A percentile compares a stretch with the other conserved stretches of the same genome.
phyloP scores from a whole-genome alignment of 2,888 invertebrate species.

The Thumatha senex region DNA sequence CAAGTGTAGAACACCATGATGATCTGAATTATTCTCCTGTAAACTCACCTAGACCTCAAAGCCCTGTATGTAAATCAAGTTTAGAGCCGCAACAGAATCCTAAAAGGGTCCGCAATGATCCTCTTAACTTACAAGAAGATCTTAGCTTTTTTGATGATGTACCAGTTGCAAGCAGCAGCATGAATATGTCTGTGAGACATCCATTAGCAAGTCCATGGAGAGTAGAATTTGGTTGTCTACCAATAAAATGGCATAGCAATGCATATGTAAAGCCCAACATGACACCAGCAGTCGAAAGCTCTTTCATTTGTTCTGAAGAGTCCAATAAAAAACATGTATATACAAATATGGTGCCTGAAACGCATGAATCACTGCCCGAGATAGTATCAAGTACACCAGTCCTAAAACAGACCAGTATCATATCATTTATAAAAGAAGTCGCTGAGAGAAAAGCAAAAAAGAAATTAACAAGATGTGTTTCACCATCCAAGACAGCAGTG shows the following conservation, averaged over 20 bases:
- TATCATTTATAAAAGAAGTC: conserved; percentile 72
- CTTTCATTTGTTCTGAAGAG: conserved; percentile 64
- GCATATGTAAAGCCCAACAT: conserved; percentile 75
- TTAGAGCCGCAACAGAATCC: conserved; percentile 16
- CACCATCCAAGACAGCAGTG: conserved; percentile 53
- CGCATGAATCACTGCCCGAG: conserved; percentile 49
- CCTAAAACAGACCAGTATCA: conserved; percentile 74
- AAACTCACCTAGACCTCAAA: conserved; percentile 50
- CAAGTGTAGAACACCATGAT: conserved; percentile 43
- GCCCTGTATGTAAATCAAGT: conserved; percentile 9
- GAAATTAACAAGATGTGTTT: conserved; percentile 49
- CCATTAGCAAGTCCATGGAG: conserved; percentile 77
- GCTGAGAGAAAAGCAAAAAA: conserved; percentile 65
- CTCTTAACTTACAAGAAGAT: conserved; percentile 61
- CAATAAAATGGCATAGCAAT: conserved; percentile 74
- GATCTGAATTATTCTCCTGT: conserved; percentile 71
- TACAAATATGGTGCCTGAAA: conserved; percentile 59
- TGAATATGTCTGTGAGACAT: conserved; percentile 62
- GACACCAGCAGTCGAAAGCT: conserved; percentile 77
- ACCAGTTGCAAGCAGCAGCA: conserved; percentile 75
- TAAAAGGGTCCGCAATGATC: conserved; percentile 47
- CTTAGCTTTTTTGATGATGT: conserved; percentile 72
- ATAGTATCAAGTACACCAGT: conserved; percentile 45
- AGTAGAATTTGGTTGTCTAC: conserved; percentile 67
- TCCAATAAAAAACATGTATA: conserved; percentile 69